Evolutionary conservation across 2,888 invertebrate species (phyloP).

Genomic region (Drosophila nr. perissopoda): DNA sequence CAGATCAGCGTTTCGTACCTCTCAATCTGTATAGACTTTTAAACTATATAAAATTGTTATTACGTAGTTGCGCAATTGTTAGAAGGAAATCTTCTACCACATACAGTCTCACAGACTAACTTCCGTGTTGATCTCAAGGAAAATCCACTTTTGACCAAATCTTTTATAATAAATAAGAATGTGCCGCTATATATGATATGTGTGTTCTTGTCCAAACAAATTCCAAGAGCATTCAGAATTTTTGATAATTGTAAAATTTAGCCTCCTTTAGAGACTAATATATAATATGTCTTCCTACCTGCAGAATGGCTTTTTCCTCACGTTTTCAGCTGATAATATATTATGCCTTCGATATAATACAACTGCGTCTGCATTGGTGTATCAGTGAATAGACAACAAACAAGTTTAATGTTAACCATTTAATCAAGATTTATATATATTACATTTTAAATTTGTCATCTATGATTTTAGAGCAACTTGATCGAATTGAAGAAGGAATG

Average conservation of each 20-base stretch:
- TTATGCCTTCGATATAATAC: neutral
- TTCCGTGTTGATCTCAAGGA: neutral
- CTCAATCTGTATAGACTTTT: neutral
- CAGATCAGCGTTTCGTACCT: neutral
- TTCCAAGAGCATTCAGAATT: neutral
- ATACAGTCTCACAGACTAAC: neutral
- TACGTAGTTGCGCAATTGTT: neutral
- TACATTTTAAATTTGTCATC: neutral
- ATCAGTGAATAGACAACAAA: neutral
- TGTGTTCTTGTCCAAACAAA: no score
- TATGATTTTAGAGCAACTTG: constrained; percentile 93
- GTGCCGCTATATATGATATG: neutral
- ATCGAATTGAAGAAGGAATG: constrained; percentile 99
- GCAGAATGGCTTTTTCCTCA: neutral
- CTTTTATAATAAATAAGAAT: neutral
- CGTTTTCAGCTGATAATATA: neutral
- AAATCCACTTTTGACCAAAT: neutral
- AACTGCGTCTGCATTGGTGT: neutral
- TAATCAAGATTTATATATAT: neutral
- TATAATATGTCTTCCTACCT: neutral
- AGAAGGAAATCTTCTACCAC: neutral
- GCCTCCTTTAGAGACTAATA: neutral
- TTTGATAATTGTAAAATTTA: neutral
- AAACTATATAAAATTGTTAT: neutral
- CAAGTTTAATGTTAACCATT: neutral